phyloP scores from a whole-genome alignment of 2,113 vertebrate species.

The Lasiurus cinereus region DNA sequence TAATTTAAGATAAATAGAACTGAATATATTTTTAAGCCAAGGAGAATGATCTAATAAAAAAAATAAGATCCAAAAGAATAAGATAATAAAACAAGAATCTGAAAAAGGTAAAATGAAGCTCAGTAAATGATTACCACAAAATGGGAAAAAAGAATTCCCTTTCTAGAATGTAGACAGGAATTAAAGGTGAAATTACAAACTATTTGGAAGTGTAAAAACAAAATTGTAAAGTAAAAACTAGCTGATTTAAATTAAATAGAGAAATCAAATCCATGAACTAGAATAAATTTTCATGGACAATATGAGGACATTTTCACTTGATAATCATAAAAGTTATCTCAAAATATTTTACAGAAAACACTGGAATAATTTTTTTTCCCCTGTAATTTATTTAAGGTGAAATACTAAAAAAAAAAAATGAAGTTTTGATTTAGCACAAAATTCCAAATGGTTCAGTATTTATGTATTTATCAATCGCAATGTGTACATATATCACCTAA shows the following conservation, averaged over 20 bases:
- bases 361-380: not conserved
- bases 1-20: slow-evolving; percentile 39
- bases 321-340: slow-evolving; percentile 23
- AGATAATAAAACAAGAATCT: slow-evolving; percentile 21
- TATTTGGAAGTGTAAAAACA: slow-evolving; percentile 42
- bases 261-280: slow-evolving; percentile 11
- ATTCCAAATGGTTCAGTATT: not conserved
- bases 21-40: slow-evolving; percentile 18
- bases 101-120: not conserved
- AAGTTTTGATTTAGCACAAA: not conserved
- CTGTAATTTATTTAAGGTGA: not conserved
- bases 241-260: slow-evolving; percentile 16
- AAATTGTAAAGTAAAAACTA: slow-evolving; percentile 39
- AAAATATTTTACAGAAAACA: slow-evolving; percentile 46
- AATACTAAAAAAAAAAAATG: not conserved
- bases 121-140: slow-evolving; percentile 6
- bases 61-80: not conserved
- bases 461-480: not conserved
- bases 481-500: not conserved
- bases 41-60: not conserved
- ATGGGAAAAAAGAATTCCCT: not conserved
- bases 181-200: slow-evolving; percentile 27
- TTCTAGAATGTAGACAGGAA: not conserved
- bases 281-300: slow-evolving; percentile 31
- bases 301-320: not conserved